A percentile compares a stretch with the other conserved stretches of the same genome.
These are phyloP conservation scores for Halocynthia aurantium DNA, from an alignment of 23 tunicate genomes.

Conservation along the genomic window DNA sequence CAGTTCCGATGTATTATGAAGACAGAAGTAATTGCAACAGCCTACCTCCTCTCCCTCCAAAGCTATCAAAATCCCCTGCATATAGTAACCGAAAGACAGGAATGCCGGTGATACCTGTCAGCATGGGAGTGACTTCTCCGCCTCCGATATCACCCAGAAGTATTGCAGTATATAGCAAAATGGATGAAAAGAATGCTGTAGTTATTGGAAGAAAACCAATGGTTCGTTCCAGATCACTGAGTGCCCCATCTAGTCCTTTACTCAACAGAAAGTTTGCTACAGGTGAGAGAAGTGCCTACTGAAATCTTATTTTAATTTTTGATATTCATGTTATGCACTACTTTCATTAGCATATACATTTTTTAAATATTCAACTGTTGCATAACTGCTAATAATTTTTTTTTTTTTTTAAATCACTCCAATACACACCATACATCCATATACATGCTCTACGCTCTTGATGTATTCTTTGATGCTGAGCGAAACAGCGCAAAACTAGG, in stretches of 20 bases:
- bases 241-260: conserved; percentile 86
- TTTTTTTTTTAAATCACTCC: background rate
- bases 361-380: no score
- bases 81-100: conserved; percentile 14
- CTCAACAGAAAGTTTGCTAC: conserved; percentile 34
- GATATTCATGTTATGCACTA: background rate
- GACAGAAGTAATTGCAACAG: background rate
- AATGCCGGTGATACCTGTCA: conserved; percentile 15
- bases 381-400: no score
- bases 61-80: conserved; percentile 41
- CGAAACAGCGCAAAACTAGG: no score
- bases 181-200: background rate
- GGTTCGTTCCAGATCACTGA: conserved; percentile 21
- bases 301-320: background rate
- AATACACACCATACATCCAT: background rate
- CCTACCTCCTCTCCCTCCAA: conserved; percentile 31
- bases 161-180: background rate
- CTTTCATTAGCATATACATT: background rate
- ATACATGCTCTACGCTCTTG: background rate
- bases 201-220: background rate
- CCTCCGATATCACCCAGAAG: conserved; percentile 16
- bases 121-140: conserved; percentile 25
- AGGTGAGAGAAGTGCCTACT: background rate
- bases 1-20: background rate
- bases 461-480: no score